Percentiles rank a stretch among this genome's conserved stretches.
These are phyloP conservation scores for Moxostoma hubbsi DNA, from an alignment of 2,797 vertebrate species.

Conservation along the genomic window DNA sequence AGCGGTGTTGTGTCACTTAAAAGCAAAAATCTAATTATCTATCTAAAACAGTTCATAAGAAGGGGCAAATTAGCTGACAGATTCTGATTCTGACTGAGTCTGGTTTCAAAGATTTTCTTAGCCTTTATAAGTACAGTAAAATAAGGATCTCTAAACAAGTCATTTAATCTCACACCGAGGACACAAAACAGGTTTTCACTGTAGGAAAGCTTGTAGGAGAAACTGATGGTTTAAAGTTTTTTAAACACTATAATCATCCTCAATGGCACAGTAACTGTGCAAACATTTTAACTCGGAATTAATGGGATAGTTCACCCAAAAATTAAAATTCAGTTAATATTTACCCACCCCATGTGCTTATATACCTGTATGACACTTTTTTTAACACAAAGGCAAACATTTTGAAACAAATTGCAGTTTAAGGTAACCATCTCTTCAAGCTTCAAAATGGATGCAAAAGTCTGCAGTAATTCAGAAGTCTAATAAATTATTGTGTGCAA, in stretches of 20 bases:
- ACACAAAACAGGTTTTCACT: not conserved
- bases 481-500: too few relatives aligned
- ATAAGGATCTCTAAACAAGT: not conserved
- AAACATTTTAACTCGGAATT: not conserved
- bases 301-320: too few relatives aligned
- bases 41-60: not conserved
- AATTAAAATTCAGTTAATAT: too few relatives aligned
- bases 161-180: slow-evolving; percentile 2
- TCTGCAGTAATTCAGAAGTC: too few relatives aligned
- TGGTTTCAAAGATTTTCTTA: not conserved
- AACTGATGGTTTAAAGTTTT: not conserved
- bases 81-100: not conserved
- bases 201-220: not conserved
- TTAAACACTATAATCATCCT: slow-evolving; percentile 1
- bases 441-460: too few relatives aligned
- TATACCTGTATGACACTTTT: too few relatives aligned
- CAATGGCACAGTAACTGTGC: not conserved
- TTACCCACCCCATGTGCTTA: too few relatives aligned
- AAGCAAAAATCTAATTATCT: not conserved
- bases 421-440: too few relatives aligned
- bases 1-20: too few relatives aligned
- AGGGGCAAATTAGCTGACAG: not conserved
- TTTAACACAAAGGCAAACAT: too few relatives aligned
- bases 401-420: too few relatives aligned
- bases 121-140: not conserved